A percentile compares a stretch with the other conserved stretches of the same genome.
Evolutionary conservation across 2,888 invertebrate genomes (phyloP).

Genomic region (Brachyptera risi): DNA sequence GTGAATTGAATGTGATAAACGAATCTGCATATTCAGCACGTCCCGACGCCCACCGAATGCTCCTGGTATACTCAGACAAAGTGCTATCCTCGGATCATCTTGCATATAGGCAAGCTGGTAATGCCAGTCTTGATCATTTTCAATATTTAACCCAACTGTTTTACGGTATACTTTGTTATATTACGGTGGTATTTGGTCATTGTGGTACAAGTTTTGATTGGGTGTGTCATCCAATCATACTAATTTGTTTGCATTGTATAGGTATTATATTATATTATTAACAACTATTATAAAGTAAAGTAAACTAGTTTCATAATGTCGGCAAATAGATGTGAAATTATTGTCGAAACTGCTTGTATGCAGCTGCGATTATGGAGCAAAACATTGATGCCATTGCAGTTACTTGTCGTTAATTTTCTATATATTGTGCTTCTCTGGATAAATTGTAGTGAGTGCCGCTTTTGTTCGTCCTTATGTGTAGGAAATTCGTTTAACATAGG

Average conservation of each 20-base stretch:
- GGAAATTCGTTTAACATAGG: no score
- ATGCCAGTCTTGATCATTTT: conserved; percentile 32
- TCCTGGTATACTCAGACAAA: conserved; percentile 6
- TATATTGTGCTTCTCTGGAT: conserved; percentile 23
- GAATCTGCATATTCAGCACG: conserved; percentile 14
- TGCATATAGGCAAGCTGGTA: not conserved
- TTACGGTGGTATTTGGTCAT: conserved; percentile 4
- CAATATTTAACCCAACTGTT: not conserved
- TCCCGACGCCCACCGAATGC: conserved; percentile 1
- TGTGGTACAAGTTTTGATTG: not conserved
- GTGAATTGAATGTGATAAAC: conserved; percentile 25
- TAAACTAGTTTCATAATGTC: conserved; percentile 22
- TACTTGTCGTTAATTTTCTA: conserved; percentile 21
- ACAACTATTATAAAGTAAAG: conserved; percentile 26
- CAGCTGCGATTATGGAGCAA: no score
- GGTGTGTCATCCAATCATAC: not conserved
- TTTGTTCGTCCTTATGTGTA: no score
- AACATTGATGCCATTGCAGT: conserved; percentile 26
- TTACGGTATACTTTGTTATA: not conserved
- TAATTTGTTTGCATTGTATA: conserved; percentile 1
- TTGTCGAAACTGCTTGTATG: conserved; percentile 24
- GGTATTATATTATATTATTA: not conserved
- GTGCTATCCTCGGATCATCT: conserved; percentile 9
- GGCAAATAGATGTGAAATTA: conserved; percentile 11
- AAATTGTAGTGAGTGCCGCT: conserved; percentile 22